A percentile compares a stretch with the other conserved stretches of the same genome.
Evolutionary conservation across 2,888 invertebrate genomes (phyloP).

Genomic region (Heterodera filipjevi): DNA sequence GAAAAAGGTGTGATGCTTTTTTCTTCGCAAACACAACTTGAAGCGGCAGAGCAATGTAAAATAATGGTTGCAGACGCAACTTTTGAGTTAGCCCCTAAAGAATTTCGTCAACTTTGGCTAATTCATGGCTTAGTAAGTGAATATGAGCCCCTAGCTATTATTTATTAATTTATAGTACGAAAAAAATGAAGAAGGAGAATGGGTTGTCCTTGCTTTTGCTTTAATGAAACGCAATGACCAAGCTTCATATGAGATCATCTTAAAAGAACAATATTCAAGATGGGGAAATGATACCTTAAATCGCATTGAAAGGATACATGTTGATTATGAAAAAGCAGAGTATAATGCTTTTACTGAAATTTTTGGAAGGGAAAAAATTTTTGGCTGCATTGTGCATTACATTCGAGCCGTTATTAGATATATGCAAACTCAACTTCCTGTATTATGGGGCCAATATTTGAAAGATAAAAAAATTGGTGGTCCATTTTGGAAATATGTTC

Average conservation of each 20-base stretch:
- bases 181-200: neutral
- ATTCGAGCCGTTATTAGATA: neutral
- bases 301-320: neutral
- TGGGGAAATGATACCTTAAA: neutral
- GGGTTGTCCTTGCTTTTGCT: neutral
- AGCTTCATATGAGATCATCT: neutral
- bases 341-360: neutral
- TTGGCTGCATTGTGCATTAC: constrained; percentile 1
- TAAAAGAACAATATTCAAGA: neutral
- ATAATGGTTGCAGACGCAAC: neutral
- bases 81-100: neutral
- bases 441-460: neutral
- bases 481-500: neutral
- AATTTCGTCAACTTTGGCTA: neutral
- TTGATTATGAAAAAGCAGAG: neutral
- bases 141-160: no score
- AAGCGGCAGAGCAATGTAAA: neutral
- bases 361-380: neutral
- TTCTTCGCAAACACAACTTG: neutral
- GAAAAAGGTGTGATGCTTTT: neutral
- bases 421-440: neutral
- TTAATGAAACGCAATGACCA: neutral
- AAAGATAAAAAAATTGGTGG: neutral
- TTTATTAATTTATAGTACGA: neutral
- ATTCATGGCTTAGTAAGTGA: neutral